These are phyloP conservation scores for Tetanocera ferruginea DNA, from an alignment of 2,888 invertebrate species.

Conservation along the genomic window DNA sequence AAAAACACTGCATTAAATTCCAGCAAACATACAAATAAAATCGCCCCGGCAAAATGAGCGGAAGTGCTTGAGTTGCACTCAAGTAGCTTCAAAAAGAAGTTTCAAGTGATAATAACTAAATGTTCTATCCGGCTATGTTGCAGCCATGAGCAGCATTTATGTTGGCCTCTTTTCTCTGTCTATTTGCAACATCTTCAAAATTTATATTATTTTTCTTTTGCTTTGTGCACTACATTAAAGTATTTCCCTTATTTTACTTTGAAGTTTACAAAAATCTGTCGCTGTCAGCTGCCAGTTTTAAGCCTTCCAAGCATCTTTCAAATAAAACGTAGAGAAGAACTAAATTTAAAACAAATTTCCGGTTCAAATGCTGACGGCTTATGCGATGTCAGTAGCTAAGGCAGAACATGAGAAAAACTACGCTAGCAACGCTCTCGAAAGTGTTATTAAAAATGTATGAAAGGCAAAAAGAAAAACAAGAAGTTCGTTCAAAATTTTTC, in stretches of 20 bases:
- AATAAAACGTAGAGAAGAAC: neutral
- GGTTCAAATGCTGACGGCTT: no score
- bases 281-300: slow-evolving; percentile 7
- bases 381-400: neutral
- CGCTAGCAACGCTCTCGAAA: slow-evolving; percentile 3
- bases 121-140: no score
- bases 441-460: slow-evolving; percentile 18
- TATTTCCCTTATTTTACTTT: neutral
- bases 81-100: no score
- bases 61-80: no score
- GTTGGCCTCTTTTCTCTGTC: no score
- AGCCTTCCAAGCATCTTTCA: neutral
- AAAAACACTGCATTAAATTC: no score
- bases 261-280: slow-evolving; percentile 19
- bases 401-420: neutral
- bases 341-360: neutral
- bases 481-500: neutral
- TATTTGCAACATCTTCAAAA: no score
- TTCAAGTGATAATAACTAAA: no score
- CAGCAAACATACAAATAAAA: no score
- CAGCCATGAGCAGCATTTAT: no score
- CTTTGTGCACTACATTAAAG: neutral
- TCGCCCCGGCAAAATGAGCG: no score
- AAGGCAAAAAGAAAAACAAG: neutral
- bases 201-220: neutral